Percentiles rank a stretch among this genome's conserved stretches.
phyloP scores from a whole-genome alignment of 2,113 vertebrate genomes.

The Aix galericulata region DNA sequence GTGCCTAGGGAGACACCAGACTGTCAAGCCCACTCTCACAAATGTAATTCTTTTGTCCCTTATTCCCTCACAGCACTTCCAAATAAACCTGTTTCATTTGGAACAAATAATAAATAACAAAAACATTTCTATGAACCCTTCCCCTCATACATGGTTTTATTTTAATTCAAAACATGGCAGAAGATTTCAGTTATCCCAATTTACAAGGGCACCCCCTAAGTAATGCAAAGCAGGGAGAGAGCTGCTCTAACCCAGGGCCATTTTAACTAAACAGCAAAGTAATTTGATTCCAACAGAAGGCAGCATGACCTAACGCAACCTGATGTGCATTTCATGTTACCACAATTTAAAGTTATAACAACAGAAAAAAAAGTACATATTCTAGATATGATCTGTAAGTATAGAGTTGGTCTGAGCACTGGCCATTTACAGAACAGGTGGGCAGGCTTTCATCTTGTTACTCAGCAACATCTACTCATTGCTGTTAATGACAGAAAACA shows the following conservation, averaged over 20 bases:
- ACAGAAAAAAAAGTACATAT: fast-evolving
- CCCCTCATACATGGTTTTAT: background rate
- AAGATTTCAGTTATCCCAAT: background rate
- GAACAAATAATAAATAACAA: background rate
- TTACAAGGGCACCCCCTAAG: background rate
- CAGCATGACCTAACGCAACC: background rate
- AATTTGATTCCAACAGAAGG: background rate
- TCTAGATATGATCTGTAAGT: slow-evolving; percentile 6
- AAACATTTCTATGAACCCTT: background rate
- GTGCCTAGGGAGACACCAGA: background rate
- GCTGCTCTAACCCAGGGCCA: background rate
- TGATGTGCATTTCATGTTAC: background rate
- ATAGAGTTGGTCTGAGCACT: background rate
- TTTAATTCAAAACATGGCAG: background rate
- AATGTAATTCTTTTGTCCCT: background rate
- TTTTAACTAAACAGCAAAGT: slow-evolving; percentile 33
- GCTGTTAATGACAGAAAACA: slow-evolving; percentile 1
- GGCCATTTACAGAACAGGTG: background rate
- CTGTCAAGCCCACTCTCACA: background rate
- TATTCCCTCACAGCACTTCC: background rate
- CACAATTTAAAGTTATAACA: background rate
- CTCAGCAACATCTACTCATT: background rate
- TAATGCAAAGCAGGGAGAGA: background rate
- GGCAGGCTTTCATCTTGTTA: background rate
- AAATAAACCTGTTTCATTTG: background rate